Base-by-base conservation (phyloP, 2,797 vertebrate species). In the Meriones psammophilus region DNA sequence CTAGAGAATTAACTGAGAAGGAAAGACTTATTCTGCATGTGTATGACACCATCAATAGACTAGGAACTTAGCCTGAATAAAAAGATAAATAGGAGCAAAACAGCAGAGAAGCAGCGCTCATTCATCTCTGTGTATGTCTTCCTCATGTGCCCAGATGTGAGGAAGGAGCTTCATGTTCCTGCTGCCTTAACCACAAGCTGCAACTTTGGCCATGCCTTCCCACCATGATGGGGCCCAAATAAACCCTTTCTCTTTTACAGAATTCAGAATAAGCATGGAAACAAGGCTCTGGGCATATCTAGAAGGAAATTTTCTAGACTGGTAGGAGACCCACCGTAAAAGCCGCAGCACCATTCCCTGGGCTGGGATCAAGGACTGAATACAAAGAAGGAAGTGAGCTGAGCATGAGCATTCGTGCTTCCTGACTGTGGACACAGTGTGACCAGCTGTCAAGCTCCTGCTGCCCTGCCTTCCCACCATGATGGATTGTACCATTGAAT, bases 391-490 rank as follows among this genome's bases (percentile, higher is more conserved):
- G 10, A n/a, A 68, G 64, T 50, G 42, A 46, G 24, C 64, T 3
- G 9, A 64, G 36, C 26, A 12, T 0, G 2, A 12, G 39, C 18
- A 2, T 66, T 12, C 9, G 20, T 26, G 42, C 83, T 80, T 69
- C 46, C 46, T 50, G 66, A 36, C 64, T 36, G 17, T 36, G 50
- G 33, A 30, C 66, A 28, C n/a, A 18, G 22, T 39, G 68, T 28
- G 66, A 66, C 62, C 20, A 69, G 33, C 64, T 54, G 9, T n/a
- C 64, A n/a, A 0, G 10, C 30, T n/a, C 84, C 13, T 36, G 30
- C 20, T 56, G 22, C 46, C 1, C 0, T 10, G 12, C 46, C 64
- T n/a, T 71, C 50, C 22, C 33, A n/a, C 15, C 60, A 18, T 2
- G 3, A 42, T 28, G 26, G 36, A 39, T 39, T 10, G 58, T 46